Base-by-base conservation (phyloP, 64 coral and sea anemone species). In the Pocillopora damicornis region DNA sequence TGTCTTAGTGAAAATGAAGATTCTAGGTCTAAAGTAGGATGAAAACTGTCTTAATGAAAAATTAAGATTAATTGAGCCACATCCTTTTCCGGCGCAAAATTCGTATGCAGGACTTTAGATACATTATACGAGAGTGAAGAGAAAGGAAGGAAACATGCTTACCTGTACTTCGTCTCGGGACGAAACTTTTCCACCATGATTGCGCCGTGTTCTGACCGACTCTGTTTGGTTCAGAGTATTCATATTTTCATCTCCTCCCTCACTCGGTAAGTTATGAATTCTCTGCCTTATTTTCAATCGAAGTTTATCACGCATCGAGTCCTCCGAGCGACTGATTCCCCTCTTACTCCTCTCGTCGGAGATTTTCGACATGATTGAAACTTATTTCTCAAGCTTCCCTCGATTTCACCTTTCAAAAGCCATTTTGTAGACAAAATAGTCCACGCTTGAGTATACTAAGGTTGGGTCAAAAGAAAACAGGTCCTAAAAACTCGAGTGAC, bases 161-260 rank as follows among this genome's bases (percentile, higher is more conserved):
- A 73, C 64, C 64, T 72, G 69, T 51, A 51, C 42, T 2, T 67
- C 35, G 45, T n/a, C 38, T 8, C n/a, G 81, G 16, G 9, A 8
- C 25, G 37, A 65, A 14, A 11, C 18, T 6, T 63, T 18, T 72
- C 57, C 25, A 42, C 37, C 42, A 13, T 13, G 38, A 72, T 85
- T 63, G 1, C n/a, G 64, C 17, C 22, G 42, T 45, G 35, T 57
- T 71, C 37, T 30, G 45, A 13, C 5, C 38, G 64, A 26, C 10
- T 26, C n/a, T n/a, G 25, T 36, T 66, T 73, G 63, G 37, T 85
- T 85, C 63, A 72, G 58, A 30, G 37, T 85, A 23, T 85, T 57
- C 1, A 85, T 20, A 85, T 85, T 85, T 30, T 85, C 81, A 65
- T 85, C 81, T 22, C 65, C 64, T 66, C 57, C 80, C 38, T 35